These are phyloP conservation scores for Drosophila mulleri DNA, from an alignment of 2,888 invertebrate genomes.

Conservation along the genomic window DNA sequence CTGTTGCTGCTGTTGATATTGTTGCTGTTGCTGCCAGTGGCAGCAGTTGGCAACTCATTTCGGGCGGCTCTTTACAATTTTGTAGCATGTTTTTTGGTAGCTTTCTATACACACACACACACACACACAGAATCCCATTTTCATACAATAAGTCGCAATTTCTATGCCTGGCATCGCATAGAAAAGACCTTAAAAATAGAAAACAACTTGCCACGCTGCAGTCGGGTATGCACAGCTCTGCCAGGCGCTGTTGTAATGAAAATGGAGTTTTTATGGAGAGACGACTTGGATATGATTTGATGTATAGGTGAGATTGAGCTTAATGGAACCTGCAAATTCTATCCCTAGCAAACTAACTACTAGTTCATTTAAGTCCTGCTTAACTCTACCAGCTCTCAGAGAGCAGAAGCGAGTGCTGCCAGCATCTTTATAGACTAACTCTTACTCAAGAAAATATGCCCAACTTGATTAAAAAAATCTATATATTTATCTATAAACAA, in stretches of 20 bases:
- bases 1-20: constrained; percentile 24
- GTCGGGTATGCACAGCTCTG: neutral
- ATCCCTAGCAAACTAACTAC: neutral
- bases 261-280: neutral
- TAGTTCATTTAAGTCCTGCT: too few species aligned
- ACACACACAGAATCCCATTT: constrained; percentile 7
- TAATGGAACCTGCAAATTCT: neutral
- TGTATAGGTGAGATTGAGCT: too few species aligned
- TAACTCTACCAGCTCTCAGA: too few species aligned
- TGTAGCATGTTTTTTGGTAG: constrained; percentile 60
- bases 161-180: constrained; percentile 44
- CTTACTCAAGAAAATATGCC: neutral
- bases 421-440: too few species aligned
- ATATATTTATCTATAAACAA: neutral
- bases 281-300: neutral
- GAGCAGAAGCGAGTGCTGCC: too few species aligned
- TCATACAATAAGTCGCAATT: constrained; percentile 48
- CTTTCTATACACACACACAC: constrained; percentile 21
- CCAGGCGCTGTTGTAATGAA: neutral
- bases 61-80: constrained; percentile 65
- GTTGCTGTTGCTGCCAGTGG: constrained; percentile 28
- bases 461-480: neutral
- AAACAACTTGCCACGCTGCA: neutral
- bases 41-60: constrained; percentile 25
- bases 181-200: constrained; percentile 1